Conservation (phyloP, 2,888 invertebrate genomes). For the Perdita meconis region DNA sequence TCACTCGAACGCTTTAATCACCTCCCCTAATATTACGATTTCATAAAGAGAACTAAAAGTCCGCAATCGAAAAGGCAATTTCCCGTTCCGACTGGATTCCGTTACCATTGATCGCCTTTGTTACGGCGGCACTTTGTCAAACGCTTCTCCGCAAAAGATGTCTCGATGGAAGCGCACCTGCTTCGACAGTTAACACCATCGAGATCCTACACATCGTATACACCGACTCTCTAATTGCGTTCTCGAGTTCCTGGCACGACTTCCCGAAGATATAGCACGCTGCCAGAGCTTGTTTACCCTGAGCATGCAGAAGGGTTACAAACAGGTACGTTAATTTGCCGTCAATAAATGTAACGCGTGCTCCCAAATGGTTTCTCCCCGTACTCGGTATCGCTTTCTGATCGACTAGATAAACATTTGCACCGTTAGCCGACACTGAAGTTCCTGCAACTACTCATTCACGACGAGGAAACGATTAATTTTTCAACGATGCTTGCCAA, state of each 20-base stretch:
- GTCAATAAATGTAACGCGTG: slow-evolving; percentile 66
- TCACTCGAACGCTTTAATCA: background rate
- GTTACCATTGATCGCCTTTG: slow-evolving; percentile 44
- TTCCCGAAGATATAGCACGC: slow-evolving; percentile 64
- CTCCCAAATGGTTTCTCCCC: slow-evolving; percentile 53
- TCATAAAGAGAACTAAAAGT: slow-evolving; percentile 26
- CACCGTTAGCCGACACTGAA: slow-evolving; percentile 28
- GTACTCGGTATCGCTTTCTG: slow-evolving; percentile 51
- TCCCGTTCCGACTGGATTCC: slow-evolving; percentile 16
- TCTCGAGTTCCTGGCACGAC: slow-evolving; percentile 72
- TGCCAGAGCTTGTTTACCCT: slow-evolving; percentile 67
- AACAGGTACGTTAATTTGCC: slow-evolving; percentile 51
- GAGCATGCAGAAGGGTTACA: slow-evolving; percentile 55
- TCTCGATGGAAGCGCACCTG: slow-evolving; percentile 73
- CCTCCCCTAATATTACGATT: background rate
- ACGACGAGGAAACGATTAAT: background rate
- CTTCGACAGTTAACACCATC: slow-evolving; percentile 71
- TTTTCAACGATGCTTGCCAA: background rate
- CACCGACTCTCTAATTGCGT: slow-evolving; percentile 76
- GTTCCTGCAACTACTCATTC: slow-evolving; percentile 13
- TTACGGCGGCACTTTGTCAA: slow-evolving; percentile 43
- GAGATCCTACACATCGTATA: slow-evolving; percentile 65
- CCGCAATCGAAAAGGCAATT: background rate
- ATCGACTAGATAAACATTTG: slow-evolving; percentile 61
- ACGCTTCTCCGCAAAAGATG: slow-evolving; percentile 46